These are phyloP conservation scores for Cheilosia pagana DNA, from an alignment of 2,888 invertebrate genomes.

Conservation along the genomic window DNA sequence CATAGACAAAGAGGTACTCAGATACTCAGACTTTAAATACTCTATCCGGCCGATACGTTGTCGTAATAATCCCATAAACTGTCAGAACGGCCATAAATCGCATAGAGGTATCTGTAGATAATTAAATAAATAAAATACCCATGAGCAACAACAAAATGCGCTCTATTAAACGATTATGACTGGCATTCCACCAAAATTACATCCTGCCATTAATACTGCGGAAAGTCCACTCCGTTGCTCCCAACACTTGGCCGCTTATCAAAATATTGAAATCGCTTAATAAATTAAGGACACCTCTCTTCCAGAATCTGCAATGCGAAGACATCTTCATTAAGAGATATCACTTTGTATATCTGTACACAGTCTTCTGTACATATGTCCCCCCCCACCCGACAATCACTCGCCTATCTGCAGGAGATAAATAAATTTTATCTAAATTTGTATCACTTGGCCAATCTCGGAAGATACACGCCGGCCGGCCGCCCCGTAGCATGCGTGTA, in stretches of 20 bases:
- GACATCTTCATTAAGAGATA: constrained; percentile 68
- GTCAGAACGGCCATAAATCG: constrained; percentile 22
- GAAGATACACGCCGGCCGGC: constrained; percentile 27
- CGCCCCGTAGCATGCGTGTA: constrained; percentile 37
- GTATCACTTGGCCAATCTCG: constrained; percentile 62
- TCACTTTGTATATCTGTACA: neutral
- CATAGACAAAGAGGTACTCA: no score
- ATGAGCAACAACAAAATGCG: constrained; percentile 11
- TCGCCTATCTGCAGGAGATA: constrained; percentile 48
- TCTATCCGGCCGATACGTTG: neutral
- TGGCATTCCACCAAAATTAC: constrained; percentile 69
- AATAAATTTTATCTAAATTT: constrained; percentile 69
- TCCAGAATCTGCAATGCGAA: neutral
- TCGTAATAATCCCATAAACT: constrained; percentile 30
- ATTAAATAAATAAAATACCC: constrained; percentile 45
- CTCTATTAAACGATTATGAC: constrained; percentile 56
- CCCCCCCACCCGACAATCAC: constrained; percentile 21
- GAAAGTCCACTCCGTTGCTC: constrained; percentile 33
- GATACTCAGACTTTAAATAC: neutral
- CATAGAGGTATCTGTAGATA: neutral
- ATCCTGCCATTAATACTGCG: constrained; percentile 64
- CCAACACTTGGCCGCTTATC: constrained; percentile 40
- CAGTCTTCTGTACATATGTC: neutral
- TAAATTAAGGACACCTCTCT: constrained; percentile 61
- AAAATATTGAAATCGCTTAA: constrained; percentile 69